Evolutionary conservation across 2,888 invertebrate species (phyloP), one percentile per base, ranked within the genome.

Genomic region (Tineola bisselliella): DNA sequence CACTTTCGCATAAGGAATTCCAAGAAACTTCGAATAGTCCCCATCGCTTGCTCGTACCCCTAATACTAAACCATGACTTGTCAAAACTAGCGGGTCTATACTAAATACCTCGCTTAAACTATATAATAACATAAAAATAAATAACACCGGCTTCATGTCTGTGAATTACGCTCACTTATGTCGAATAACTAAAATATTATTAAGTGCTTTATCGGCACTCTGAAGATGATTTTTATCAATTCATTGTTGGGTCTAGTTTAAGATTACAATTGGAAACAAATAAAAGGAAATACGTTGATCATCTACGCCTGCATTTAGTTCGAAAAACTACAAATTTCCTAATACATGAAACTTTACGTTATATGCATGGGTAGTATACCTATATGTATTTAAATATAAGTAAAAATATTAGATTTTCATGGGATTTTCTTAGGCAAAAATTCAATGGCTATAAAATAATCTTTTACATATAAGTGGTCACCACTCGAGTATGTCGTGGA

Each of bases 1-100:
- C 6, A 78, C 69, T 56, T 60, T 66, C 19, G 70, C 77, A 60
- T 73, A 77, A 0, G 77, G 78, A 63, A 77, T 73, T 1, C 78
- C 78, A 62, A 77, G 62, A 59, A 76, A 76, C 70, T 73, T 71
- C 11, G 70, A 67, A 61, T 77, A 77, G 62, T 70, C 68, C 1
- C 74, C 76, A 66, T 75, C 73, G 0, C 63, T 63, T 0, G 73
- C 72, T 17, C 33, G 64, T n/a, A 69, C 61, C 0, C 78, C 77
- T 57, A 67, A 64, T 43, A 76, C 70, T 10, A 67, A 64, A 0
- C 78, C 79, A 3, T 68, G 66, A 19, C 67, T 67, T 0, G 73
- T 68, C 3, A 68, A 63, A 10, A 76, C 74, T 31, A 73, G 44
- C 44, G 71, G 69, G 61, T 70, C 71, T n/a, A 68, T 57, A 61